Evolutionary conservation across 1,140 invertebrate species (phyloP), one percentile per base, ranked within the genome.

Genomic region (Nasonia longicornis): DNA sequence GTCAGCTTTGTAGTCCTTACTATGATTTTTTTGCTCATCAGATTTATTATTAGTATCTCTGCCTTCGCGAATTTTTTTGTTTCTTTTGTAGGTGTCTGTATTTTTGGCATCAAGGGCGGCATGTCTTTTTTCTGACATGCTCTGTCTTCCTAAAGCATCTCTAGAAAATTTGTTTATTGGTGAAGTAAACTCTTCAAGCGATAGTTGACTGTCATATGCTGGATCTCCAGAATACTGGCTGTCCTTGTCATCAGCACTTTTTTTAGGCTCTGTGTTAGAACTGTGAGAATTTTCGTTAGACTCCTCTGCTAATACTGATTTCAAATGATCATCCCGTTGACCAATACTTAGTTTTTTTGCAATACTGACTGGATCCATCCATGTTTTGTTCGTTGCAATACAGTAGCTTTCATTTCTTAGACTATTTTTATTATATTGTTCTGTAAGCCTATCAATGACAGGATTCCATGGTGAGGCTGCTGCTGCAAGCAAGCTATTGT

Each of bases 71-170:
- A 95, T 88, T 87, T 97, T 96, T 91, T 98, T 98, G 84, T 97
- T 97, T 83, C 96, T 93, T 90, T 98, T 96, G 89, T 98, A 99
- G 6, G 97, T 98, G 87, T 98, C 97, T 2, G 97, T 98, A 86
- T 93, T 95, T 89, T 97, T 96, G n/a, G 98, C 97, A 91, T 99
- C 97, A 52, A 98, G 90, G 14, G 97, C 96, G 0, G 97, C 97
- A 89, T 98, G 97, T 70, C 98, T 92, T 89, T 99, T 99, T 90
- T 99, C 98, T 1, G 97, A 98, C 95, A 99, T 99, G 89, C 97
- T 98, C 89, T 98, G 97, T 35, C 98, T 91, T 0, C 98, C 98
- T 83, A 99, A 94, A 11, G 97, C 97, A 90, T 99, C 98, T 58
- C 98, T 92, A 31, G 94, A 94, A 87, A 96, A 96, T 72, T 94